These are phyloP conservation scores for Hafferia zeledoni DNA, from an alignment of 2,797 vertebrate species.

Conservation along the genomic window DNA sequence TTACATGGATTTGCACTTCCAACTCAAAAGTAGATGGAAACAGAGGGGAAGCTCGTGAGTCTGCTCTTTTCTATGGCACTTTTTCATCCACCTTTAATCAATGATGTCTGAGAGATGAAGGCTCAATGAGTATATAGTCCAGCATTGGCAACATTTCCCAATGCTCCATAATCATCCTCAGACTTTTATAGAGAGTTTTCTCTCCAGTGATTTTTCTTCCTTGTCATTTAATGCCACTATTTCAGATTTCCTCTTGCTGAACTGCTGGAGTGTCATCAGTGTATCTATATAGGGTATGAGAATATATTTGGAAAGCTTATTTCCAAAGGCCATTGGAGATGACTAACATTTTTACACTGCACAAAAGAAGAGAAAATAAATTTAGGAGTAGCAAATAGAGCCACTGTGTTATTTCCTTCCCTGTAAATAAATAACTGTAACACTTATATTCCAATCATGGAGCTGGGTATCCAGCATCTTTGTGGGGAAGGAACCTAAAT, in stretches of 20 bases:
- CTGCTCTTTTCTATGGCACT: slow-evolving; percentile 24
- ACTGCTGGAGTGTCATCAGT: slow-evolving; percentile 68
- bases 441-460: slow-evolving; percentile 11
- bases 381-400: slow-evolving; percentile 75
- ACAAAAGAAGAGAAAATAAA: slow-evolving; percentile 72
- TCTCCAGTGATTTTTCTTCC: slow-evolving; percentile 56
- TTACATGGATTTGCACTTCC: background rate
- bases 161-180: slow-evolving; percentile 28
- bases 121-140: background rate
- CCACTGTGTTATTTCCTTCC: slow-evolving; percentile 69
- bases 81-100: slow-evolving; percentile 49
- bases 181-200: slow-evolving; percentile 56
- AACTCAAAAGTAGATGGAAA: background rate
- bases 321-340: slow-evolving; percentile 75
- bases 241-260: slow-evolving; percentile 68
- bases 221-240: slow-evolving; percentile 62
- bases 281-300: slow-evolving; percentile 64
- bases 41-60: background rate
- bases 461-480: slow-evolving; percentile 61
- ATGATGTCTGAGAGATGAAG: background rate
- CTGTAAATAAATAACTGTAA: slow-evolving; percentile 71
- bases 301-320: slow-evolving; percentile 79
- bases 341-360: slow-evolving; percentile 74
- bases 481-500: slow-evolving; percentile 36
- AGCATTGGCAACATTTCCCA: slow-evolving; percentile 27